Percentiles rank a stretch among this genome's conserved stretches.
Conservation (phyloP, 1,140 invertebrate genomes). For the Aphelinus atriplicis region DNA sequence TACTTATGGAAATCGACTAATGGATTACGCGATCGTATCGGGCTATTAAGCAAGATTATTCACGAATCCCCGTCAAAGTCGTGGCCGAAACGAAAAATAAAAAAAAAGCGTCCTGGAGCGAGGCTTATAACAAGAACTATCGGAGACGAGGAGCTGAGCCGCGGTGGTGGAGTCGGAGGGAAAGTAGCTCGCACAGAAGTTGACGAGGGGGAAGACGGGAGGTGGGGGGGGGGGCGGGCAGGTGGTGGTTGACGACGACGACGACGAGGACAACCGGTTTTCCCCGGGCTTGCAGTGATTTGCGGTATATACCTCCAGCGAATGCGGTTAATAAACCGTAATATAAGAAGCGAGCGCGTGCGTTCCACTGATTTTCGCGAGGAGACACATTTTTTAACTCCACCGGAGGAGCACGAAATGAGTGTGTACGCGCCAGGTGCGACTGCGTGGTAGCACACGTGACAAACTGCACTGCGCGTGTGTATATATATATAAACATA, state of each 20-base stretch:
- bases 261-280: slow-evolving; percentile 22
- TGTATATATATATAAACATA: too few species aligned
- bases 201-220: slow-evolving; percentile 16
- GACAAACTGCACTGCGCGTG: too few species aligned
- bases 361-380: background rate
- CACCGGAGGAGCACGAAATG: slow-evolving; percentile 4
- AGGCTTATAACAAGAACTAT: too few species aligned
- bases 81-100: too few species aligned
- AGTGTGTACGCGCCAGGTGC: slow-evolving; percentile 25
- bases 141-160: too few species aligned
- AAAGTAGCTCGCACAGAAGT: background rate
- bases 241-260: slow-evolving; percentile 38
- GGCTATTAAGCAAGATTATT: too few species aligned
- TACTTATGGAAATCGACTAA: too few species aligned
- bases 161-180: too few species aligned
- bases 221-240: slow-evolving; percentile 33
- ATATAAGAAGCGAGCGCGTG: slow-evolving; percentile 42
- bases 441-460: slow-evolving; percentile 22
- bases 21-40: too few species aligned
- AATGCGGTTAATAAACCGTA: slow-evolving; percentile 58
- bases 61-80: too few species aligned
- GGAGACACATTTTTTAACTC: slow-evolving; percentile 29
- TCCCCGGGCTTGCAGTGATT: slow-evolving; percentile 30
- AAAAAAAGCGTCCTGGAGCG: too few species aligned
- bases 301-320: slow-evolving; percentile 24